Evolutionary conservation across 2,797 vertebrate species (phyloP), one percentile per base, ranked within the genome.

Genomic region (Siniperca undulata): DNA sequence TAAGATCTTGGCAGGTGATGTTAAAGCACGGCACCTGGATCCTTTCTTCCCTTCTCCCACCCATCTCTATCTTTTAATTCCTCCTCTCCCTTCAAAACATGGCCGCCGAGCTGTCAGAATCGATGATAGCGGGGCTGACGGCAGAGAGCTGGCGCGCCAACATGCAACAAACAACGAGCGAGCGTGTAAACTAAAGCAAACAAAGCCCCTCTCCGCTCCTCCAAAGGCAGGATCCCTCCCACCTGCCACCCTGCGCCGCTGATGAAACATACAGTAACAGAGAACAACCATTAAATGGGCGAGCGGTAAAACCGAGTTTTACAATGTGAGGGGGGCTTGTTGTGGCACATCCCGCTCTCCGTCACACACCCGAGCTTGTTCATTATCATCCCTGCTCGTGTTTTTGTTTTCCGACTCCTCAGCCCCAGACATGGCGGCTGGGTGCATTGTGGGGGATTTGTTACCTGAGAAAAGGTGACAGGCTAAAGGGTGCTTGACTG

Each of bases 101-200:
- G 93, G 93, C 89, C 76, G 65, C 85, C 53, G 89, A 89, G 92
- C 95, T 95, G 95, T 96, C 95, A 94, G 91, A 64, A 89, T 92
- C 92, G 87, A 93, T 95, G 93, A 93, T 78, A 70, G 89, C 84
- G 58, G 72, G 88, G 88, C 82, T 94, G 94, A 93, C 81, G 90
- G 93, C 91, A 79, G 86, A 89, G 91, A 94, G 93, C 94, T 94
- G 91, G 93, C 89, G 71, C 82, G 65, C 85, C 92, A 87, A 95
- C 94, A 95, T 85, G 93, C 93, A 92, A 93, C 93, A 94, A 94
- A 95, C 94, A 94, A 94, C 91, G 61, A 90, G 92, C 90, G 86
- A 92, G 89, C 93, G 76, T 94, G 94, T 95, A 95, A 96, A 95
- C 94, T 94, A 95, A 95, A 94, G 93, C 94, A 95, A 96, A 95